A percentile compares a stretch with the other conserved stretches of the same genome.
Evolutionary conservation across 2,888 invertebrate genomes (phyloP).

Genomic region (Sclerodermus sp.): DNA sequence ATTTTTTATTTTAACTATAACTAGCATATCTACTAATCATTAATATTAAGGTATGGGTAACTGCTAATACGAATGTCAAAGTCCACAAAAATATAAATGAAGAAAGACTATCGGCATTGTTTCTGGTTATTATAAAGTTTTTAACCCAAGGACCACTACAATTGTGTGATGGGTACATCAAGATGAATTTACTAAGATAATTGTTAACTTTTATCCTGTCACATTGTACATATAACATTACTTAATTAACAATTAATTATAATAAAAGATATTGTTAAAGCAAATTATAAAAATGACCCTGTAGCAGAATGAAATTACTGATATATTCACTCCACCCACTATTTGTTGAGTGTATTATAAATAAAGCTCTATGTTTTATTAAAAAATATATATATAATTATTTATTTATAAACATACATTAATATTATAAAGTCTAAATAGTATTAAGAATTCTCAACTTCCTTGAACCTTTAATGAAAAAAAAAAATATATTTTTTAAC

Average conservation of each 20-base stretch:
- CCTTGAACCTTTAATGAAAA: constrained; percentile 66
- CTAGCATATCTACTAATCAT: constrained; percentile 30
- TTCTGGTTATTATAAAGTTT: constrained; percentile 28
- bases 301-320: constrained; percentile 37
- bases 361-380: constrained; percentile 53
- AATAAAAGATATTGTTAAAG: constrained; percentile 31
- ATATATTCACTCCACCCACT: constrained; percentile 39
- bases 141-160: constrained; percentile 44
- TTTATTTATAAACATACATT: neutral
- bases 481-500: neutral
- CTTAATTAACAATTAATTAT: constrained; percentile 29
- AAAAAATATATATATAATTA: constrained; percentile 20
- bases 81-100: constrained; percentile 11
- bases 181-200: constrained; percentile 37
- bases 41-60: constrained; percentile 19
- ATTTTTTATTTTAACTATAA: constrained; percentile 15
- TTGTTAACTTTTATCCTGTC: constrained; percentile 40
- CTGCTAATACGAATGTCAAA: neutral
- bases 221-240: constrained; percentile 43
- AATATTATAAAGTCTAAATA: neutral
- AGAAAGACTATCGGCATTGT: constrained; percentile 19
- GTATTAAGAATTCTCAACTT: constrained; percentile 65
- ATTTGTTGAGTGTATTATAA: constrained; percentile 51
- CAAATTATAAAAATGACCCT: constrained; percentile 25
- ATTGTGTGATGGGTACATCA: constrained; percentile 36